Evolutionary conservation across 2,113 vertebrate genomes (phyloP).

Genomic region (Myrmecophaga tridactyla): DNA sequence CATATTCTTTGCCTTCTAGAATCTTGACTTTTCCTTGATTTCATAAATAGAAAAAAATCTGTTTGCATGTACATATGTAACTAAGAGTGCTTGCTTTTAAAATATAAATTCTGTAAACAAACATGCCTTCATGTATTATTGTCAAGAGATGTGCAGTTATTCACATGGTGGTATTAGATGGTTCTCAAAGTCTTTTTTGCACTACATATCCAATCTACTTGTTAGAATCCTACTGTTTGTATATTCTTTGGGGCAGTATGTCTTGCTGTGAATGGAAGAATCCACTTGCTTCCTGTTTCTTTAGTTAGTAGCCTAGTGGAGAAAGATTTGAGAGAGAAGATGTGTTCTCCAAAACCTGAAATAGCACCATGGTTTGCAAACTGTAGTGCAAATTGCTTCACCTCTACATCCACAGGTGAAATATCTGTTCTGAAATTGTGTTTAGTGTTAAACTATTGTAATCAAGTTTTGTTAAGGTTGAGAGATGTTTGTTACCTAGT

Average conservation of each 20-base stretch:
- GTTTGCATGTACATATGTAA: neutral
- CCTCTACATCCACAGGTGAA: neutral
- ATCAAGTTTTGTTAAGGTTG: constrained; percentile 29
- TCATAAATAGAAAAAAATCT: neutral
- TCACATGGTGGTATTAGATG: neutral
- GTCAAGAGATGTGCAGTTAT: neutral
- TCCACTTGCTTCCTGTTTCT: neutral
- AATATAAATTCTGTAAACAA: neutral
- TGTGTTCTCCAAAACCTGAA: neutral
- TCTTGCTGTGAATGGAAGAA: neutral
- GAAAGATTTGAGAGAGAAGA: neutral
- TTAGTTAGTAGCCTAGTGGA: neutral
- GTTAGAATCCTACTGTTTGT: neutral
- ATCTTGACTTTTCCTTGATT: neutral
- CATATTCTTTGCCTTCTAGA: neutral
- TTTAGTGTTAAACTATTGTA: constrained; percentile 31
- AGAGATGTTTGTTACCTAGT: constrained; percentile 21
- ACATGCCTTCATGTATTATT: neutral
- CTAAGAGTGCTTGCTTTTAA: neutral
- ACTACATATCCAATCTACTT: neutral
- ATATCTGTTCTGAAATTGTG: neutral
- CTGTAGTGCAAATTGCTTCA: neutral
- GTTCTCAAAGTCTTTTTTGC: neutral
- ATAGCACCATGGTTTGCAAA: neutral
- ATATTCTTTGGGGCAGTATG: neutral